Percentiles rank a stretch among this genome's conserved stretches.
Evolutionary conservation across 2,797 vertebrate genomes (phyloP).

Genomic region (Picus viridis): DNA sequence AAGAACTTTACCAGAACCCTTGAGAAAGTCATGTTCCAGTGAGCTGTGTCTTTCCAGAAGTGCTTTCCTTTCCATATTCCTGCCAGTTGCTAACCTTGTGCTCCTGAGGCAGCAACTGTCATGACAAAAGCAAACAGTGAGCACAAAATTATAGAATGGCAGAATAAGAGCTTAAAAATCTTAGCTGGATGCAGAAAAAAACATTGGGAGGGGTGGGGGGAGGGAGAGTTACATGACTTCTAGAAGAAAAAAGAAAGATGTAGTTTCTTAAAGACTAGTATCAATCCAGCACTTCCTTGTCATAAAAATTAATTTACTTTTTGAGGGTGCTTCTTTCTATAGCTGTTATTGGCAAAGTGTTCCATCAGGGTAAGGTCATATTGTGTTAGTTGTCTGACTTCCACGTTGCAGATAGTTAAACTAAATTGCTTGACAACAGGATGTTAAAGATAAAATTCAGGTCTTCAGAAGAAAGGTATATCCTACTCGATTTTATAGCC

Average conservation of each 20-base stretch:
- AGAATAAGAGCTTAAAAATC: background rate
- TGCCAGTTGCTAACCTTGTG: background rate
- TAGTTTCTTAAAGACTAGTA: background rate
- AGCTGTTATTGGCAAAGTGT: background rate
- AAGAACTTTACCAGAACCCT: background rate
- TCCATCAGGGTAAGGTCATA: background rate
- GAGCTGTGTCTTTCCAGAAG: background rate
- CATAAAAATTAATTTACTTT: background rate
- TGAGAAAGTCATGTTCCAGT: background rate
- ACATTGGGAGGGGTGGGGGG: fast-evolving
- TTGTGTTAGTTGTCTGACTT: background rate
- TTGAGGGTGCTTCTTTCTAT: background rate
- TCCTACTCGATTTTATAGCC: background rate
- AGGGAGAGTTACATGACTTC: background rate
- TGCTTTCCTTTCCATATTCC: background rate
- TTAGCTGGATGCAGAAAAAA: background rate
- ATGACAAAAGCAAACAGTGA: background rate
- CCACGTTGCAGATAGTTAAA: background rate
- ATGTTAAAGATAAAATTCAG: background rate
- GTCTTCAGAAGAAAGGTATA: background rate
- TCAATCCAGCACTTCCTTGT: background rate
- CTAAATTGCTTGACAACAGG: background rate
- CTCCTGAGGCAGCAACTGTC: background rate
- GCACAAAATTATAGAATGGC: background rate
- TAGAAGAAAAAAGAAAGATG: background rate